Evolutionary conservation across 2,113 vertebrate species (phyloP), one percentile per base, ranked within the genome.

Genomic region (Trochalopteron elliotii): DNA sequence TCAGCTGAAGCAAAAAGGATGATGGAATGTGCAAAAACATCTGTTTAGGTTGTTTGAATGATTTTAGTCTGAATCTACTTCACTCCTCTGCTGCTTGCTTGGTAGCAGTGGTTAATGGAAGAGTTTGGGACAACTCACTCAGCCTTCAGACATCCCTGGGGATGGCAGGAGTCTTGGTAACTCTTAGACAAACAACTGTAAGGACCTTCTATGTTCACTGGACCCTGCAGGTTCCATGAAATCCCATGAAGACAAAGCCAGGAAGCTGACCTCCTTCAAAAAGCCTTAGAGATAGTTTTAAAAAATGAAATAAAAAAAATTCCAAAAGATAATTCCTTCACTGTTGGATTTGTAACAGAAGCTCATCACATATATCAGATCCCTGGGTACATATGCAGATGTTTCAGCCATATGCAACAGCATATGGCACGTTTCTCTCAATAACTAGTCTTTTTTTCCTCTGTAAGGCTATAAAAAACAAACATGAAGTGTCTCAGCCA

Each of bases 381-480:
- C 87, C 65, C 93, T 64, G 87, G 84, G 81, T 91, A 94, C 44
- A 78, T 44, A 75, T 95, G 84, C 95, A 96, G 95, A 96, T 96
- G 96, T 97, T 97, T 85, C 81, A 93, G 83, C 90, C 96, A 96
- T 95, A 96, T 97, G 96, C 81, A 95, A 33, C 19, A 75, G 68
- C 95, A 97, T 94, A 96, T 78, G 95, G 87, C 81, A 68, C 0
- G 0, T 74, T 96, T 94, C 84, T 89, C 74, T 50, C 87, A 60
- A 84, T 64, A 95, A 89, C 84, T 91, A 75, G 90, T 82, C 90
- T 93, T 95, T 96, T 88, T 83, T 81, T 35, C 65, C 61, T 56
- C 16, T 1, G 2, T 45, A 31, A 93, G 69, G 52, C 89, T 79
- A 63, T 42, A 61, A 75, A 75, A 87, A 90, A 64, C 59, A 89